Evolutionary conservation across 2,888 invertebrate genomes (phyloP).

Genomic region (Tachina lurida): DNA sequence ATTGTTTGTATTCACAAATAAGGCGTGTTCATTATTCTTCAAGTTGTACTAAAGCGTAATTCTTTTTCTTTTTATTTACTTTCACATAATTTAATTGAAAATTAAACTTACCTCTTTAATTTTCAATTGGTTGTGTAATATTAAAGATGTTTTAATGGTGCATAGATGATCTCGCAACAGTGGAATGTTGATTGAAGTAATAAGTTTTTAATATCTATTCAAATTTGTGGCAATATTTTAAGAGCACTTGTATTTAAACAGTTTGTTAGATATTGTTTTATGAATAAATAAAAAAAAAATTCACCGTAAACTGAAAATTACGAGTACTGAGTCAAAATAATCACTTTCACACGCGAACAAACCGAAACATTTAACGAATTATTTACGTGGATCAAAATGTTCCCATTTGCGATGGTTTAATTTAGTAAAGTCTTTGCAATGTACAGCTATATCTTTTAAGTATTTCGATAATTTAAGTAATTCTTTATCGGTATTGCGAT

Average conservation of each 20-base stretch:
- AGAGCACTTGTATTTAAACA: slow-evolving; percentile 63
- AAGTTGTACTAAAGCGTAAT: neutral
- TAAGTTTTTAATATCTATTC: neutral
- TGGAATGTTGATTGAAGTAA: neutral
- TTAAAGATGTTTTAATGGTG: neutral
- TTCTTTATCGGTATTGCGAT: slow-evolving; percentile 92
- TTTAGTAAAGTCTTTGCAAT: slow-evolving; percentile 91
- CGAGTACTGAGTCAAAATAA: neutral
- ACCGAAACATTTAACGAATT: slow-evolving; percentile 2
- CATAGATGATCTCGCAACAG: neutral
- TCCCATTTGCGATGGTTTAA: slow-evolving; percentile 97
- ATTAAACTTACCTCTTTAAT: slow-evolving; percentile 26
- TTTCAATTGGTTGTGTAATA: neutral
- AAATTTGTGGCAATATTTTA: slow-evolving; percentile 48
- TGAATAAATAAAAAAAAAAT: slow-evolving; percentile 37
- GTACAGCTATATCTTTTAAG: slow-evolving; percentile 90
- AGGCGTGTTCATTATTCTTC: no score
- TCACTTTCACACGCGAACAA: slow-evolving; percentile 4
- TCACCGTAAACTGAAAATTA: neutral
- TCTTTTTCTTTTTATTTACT: slow-evolving; percentile 51
- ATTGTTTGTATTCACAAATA: no score
- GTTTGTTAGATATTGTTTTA: neutral
- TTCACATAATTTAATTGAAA: slow-evolving; percentile 12
- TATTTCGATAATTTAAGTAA: slow-evolving; percentile 91
- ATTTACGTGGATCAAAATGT: slow-evolving; percentile 84